phyloP scores from a whole-genome alignment of 2,888 invertebrate species.

The Pteria penguin region DNA sequence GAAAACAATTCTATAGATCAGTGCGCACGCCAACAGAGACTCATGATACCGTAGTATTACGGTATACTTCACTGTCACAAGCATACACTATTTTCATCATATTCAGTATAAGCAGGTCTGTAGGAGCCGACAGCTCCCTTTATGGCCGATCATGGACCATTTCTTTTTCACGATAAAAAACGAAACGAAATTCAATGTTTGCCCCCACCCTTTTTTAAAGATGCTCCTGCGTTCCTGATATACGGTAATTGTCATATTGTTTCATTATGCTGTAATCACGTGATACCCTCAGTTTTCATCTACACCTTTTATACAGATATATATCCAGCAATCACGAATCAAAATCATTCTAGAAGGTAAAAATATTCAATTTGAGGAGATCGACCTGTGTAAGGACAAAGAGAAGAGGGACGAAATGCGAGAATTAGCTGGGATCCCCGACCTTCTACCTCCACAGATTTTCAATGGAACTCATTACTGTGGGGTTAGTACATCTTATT shows the following conservation, averaged over 20 bases:
- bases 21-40: too few relatives aligned
- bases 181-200: too few relatives aligned
- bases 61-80: too few relatives aligned
- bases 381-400: conserved; percentile 54
- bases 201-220: neutral
- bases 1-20: too few relatives aligned
- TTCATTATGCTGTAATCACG: neutral
- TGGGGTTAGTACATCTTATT: conserved; percentile 52
- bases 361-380: conserved; percentile 54
- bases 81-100: too few relatives aligned
- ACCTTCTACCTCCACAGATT: conserved; percentile 62
- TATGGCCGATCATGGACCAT: too few relatives aligned
- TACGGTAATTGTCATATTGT: neutral
- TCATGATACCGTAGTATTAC: too few relatives aligned
- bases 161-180: too few relatives aligned
- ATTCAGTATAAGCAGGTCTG: too few relatives aligned
- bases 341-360: conserved; percentile 60
- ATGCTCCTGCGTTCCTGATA: neutral
- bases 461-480: conserved; percentile 62
- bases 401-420: conserved; percentile 58
- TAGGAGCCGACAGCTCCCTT: too few relatives aligned
- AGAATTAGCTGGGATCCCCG: conserved; percentile 57
- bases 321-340: conserved; percentile 60
- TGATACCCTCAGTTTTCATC: neutral
- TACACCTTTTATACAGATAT: conserved; percentile 53